These are phyloP conservation scores for Caerostris extrusa DNA, from an alignment of 1,140 invertebrate genomes.

Conservation along the genomic window DNA sequence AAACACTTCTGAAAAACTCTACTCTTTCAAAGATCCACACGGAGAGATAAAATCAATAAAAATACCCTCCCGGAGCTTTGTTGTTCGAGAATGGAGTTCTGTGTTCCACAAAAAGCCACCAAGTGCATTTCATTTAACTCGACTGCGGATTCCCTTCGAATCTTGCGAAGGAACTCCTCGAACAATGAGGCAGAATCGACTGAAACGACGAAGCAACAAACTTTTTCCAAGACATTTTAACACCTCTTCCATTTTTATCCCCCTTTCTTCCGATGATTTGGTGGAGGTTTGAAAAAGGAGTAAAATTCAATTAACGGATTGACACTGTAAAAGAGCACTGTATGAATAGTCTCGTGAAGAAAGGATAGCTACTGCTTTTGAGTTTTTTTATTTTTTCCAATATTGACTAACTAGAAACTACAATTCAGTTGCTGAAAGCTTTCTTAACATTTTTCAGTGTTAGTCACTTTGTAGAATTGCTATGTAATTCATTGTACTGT, in stretches of 20 bases:
- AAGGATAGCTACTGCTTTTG: too few relatives aligned
- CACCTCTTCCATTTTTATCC: not conserved
- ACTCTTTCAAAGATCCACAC: not conserved
- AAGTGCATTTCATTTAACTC: slow-evolving; percentile 30
- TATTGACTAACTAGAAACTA: too few relatives aligned
- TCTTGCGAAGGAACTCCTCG: not conserved
- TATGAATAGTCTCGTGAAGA: too few relatives aligned
- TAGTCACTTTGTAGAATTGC: too few relatives aligned
- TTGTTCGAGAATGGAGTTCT: not conserved
- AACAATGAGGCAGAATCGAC: slow-evolving; percentile 9
- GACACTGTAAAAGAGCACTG: too few relatives aligned
- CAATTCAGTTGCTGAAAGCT: too few relatives aligned
- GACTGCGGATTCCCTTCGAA: slow-evolving; percentile 4
- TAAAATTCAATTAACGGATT: not conserved
- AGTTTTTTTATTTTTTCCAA: too few relatives aligned
- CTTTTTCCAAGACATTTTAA: not conserved
- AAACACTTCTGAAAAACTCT: not conserved
- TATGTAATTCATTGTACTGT: too few relatives aligned
- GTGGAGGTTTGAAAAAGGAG: not conserved
- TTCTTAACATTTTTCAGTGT: too few relatives aligned
- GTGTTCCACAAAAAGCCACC: slow-evolving; percentile 29
- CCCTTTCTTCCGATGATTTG: not conserved
- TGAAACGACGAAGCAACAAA: slow-evolving; percentile 22
- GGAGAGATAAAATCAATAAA: slow-evolving; percentile 5
- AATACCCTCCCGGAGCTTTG: not conserved